These are phyloP conservation scores for Laticauda laticaudata DNA, from an alignment of 2,113 vertebrate genomes.

Conservation along the genomic window DNA sequence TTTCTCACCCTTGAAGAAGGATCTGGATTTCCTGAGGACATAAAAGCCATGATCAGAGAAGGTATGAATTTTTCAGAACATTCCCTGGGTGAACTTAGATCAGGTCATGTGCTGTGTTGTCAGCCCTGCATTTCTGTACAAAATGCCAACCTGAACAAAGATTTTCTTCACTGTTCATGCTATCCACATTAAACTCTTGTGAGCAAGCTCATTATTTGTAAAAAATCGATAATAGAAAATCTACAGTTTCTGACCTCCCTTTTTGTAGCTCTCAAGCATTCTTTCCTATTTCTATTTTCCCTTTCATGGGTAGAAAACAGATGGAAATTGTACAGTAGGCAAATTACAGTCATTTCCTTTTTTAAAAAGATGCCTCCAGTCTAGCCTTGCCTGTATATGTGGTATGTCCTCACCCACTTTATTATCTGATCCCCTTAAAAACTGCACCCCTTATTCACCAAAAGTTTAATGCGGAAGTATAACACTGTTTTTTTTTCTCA, in stretches of 20 bases:
- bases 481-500: not conserved
- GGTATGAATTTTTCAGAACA: not conserved
- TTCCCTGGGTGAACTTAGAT: not conserved
- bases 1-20: not conserved
- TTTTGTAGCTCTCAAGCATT: not conserved
- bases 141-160: not conserved
- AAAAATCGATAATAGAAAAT: not conserved
- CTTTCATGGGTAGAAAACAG: not conserved
- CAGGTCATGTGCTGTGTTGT: not conserved
- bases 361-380: not conserved
- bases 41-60: not conserved
- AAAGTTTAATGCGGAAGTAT: not conserved
- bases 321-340: not conserved
- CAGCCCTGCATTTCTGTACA: not conserved
- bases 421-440: not conserved
- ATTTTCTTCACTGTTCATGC: not conserved
- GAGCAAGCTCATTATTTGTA: conserved; percentile 15
- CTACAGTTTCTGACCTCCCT: not conserved
- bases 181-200: not conserved
- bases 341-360: not conserved
- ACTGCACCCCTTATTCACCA: not conserved
- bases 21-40: not conserved
- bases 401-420: not conserved
- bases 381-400: not conserved
- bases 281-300: not conserved